These are phyloP conservation scores for Brachionus calyciflorus DNA, from an alignment of 1,140 invertebrate species.

Conservation along the genomic window DNA sequence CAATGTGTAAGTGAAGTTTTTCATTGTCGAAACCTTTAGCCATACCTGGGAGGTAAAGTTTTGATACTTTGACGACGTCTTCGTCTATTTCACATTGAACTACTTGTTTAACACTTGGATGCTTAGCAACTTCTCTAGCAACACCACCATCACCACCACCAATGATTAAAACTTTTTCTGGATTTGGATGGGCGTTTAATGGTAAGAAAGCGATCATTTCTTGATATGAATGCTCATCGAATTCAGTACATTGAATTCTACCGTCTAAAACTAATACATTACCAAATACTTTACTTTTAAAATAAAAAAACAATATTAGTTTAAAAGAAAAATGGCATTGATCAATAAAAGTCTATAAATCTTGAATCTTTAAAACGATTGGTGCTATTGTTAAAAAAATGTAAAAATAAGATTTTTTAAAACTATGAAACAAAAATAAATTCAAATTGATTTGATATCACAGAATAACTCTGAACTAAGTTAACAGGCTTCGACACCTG, in stretches of 20 bases:
- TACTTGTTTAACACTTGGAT: constrained; percentile 79
- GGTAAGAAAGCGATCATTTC: constrained; percentile 96
- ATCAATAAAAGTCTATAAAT: too few species aligned
- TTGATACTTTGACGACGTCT: constrained; percentile 83
- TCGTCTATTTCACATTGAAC: constrained; percentile 92
- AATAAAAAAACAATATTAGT: constrained; percentile 42
- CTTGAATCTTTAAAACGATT: too few species aligned
- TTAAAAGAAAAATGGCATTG: too few species aligned
- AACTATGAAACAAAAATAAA: too few species aligned
- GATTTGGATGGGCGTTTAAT: constrained; percentile 82
- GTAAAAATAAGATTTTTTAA: too few species aligned
- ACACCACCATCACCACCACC: constrained; percentile 97
- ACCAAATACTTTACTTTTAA: constrained; percentile 77
- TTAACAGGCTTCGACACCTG: too few species aligned
- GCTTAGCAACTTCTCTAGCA: constrained; percentile 87
- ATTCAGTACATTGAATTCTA: constrained; percentile 91
- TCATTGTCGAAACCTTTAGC: constrained; percentile 76
- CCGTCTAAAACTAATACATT: constrained; percentile 86
- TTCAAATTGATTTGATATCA: too few species aligned
- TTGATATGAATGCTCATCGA: constrained; percentile 95
- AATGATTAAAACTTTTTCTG: constrained; percentile 89
- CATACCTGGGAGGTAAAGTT: constrained; percentile 85
- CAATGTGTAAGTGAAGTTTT: constrained; percentile 79
- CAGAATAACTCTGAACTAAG: too few species aligned
- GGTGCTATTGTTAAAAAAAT: too few species aligned